These are phyloP conservation scores for Opisthograptis luteolata DNA, from an alignment of 2,888 invertebrate genomes.

Conservation along the genomic window DNA sequence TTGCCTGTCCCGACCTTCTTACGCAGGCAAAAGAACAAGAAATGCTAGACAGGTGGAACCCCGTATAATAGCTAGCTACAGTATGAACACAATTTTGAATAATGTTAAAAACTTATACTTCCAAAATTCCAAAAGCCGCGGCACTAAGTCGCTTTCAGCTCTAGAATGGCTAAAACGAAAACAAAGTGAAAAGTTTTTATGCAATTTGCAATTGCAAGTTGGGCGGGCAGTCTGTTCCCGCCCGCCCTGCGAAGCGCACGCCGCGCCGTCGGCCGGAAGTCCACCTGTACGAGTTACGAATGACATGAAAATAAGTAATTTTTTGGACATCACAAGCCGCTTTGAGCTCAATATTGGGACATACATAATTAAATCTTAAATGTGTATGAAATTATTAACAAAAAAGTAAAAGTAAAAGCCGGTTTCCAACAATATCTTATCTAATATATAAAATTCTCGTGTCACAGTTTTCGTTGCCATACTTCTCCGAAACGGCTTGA, in stretches of 20 bases:
- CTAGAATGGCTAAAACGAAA: constrained; percentile 31
- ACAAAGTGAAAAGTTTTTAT: constrained; percentile 11
- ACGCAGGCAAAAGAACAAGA: too few species aligned
- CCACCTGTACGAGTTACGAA: constrained; percentile 3
- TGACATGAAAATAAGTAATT: constrained; percentile 4
- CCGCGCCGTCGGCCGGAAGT: constrained; percentile 45
- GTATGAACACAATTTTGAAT: constrained; percentile 4
- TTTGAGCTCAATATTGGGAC: too few species aligned
- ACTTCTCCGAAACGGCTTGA: too few species aligned
- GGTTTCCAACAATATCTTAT: too few species aligned
- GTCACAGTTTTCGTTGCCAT: too few species aligned
- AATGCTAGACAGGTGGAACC: too few species aligned
- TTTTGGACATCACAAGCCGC: background rate
- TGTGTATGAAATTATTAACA: too few species aligned
- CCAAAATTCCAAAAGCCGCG: background rate
- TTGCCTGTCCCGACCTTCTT: too few species aligned
- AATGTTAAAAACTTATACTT: background rate
- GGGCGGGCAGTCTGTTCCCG: constrained; percentile 48
- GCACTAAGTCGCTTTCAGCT: constrained; percentile 12
- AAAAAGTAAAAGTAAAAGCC: too few species aligned
- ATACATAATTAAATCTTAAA: too few species aligned
- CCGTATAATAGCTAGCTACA: too few species aligned
- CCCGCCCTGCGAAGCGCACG: constrained; percentile 62
- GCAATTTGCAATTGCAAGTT: constrained; percentile 49
- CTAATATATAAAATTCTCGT: too few species aligned